Evolutionary conservation across 92 coral and sea anemone genomes (phyloP), one percentile per base, ranked within the genome.

Genomic region (Palythoa grandiflora): DNA sequence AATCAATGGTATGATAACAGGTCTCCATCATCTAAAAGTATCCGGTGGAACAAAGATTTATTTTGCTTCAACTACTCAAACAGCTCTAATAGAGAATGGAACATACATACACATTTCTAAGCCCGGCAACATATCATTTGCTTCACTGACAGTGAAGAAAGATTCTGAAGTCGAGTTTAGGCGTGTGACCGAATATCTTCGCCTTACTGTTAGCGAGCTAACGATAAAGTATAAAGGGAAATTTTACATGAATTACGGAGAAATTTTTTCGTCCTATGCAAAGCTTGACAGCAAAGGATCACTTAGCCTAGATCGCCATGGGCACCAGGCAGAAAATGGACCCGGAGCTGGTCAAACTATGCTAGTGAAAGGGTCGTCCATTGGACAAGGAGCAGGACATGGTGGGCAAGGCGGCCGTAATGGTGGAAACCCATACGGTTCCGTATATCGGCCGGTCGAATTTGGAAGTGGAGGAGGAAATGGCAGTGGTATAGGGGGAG

Each of bases 381-480:
- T 89, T 20, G 94, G 94, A 21, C 83, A 79, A 53, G 94, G 94
- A 28, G 94, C 94, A 1, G 94, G 94, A 2, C 91, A 92, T 68
- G 94, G 94, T 13, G 94, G 94, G 21, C 78, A 75, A 19, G 94
- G 94, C 51, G 94, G 90, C 53, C 60, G 80, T 65, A 73, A 89
- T 68, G 94, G 94, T 12, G 94, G 94, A 2, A 47, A 71, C n/a
- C 87, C 94, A 11, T 92, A 92, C 37, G 94, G 93, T 15, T 92
- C 94, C 10, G 94, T 92, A 63, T 92, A 75, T 60, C 52, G 61
- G 6, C 94, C 94, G 35, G 51, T 57, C 68, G 71, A 40, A 37
- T 80, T 92, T 68, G 94, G 94, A 9, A 92, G 94, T 78, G 94
- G 94, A 44, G 94, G 94, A 1, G 94, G 94, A 36, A 87, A 87